Conservation (phyloP, 2,113 vertebrate species). For the Erpornis zantholeuca region DNA sequence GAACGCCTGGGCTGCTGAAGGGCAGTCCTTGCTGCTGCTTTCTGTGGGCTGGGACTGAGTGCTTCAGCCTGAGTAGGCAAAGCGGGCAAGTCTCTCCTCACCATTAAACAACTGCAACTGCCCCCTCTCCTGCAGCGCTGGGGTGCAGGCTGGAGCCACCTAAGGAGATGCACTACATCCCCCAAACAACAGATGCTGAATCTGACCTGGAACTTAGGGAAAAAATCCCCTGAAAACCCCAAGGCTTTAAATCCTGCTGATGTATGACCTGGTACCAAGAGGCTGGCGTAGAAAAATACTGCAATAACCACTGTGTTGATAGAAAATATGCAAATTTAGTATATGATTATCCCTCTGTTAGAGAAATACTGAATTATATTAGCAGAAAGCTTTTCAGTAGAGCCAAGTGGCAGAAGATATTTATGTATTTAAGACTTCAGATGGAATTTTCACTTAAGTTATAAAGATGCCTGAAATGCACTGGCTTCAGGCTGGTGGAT, state of each 20-base stretch:
- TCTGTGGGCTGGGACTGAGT: background rate
- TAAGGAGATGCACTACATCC: background rate
- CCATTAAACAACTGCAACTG: fast-evolving
- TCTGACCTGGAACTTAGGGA: background rate
- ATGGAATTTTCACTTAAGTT: background rate
- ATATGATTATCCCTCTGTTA: background rate
- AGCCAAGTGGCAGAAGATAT: background rate
- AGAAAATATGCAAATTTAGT: background rate
- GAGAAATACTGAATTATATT: background rate
- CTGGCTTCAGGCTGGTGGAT: background rate
- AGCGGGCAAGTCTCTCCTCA: background rate
- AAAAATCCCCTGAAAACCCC: background rate
- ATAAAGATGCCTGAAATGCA: background rate
- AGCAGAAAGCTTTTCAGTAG: background rate
- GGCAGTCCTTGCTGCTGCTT: background rate
- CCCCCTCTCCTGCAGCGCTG: background rate
- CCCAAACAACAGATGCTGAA: background rate
- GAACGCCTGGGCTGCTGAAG: background rate
- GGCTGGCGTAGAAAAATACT: background rate
- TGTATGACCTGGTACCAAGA: background rate
- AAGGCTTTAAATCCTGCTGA: background rate
- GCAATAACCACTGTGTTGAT: background rate
- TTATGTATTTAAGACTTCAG: background rate
- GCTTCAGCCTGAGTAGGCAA: fast-evolving
- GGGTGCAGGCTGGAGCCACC: background rate